Base-by-base conservation (phyloP, 1,140 invertebrate species). In the Popillia japonica region DNA sequence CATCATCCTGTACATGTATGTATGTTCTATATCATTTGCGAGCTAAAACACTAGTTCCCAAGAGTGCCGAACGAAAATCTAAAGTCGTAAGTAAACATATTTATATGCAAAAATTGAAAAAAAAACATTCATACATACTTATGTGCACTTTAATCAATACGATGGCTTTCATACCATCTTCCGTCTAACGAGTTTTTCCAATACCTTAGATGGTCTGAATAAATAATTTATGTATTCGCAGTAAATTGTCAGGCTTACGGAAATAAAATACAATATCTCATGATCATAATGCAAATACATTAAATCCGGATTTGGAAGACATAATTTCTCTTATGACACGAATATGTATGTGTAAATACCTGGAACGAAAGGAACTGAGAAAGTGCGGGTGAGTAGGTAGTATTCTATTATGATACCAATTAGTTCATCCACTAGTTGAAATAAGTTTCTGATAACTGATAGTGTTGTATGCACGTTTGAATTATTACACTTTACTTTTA, bases 281-380 rank as follows among this genome's bases (percentile, higher is more conserved):
- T 22, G 48, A 68, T 68, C 27, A 9, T 27, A 22, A 68, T 68
- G 2, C 61, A 22, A 68, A 68, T 68, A 27, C 2, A 55, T n/a
- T n/a, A 17, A 55, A 68, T 68, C 61, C 61, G 20, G 20, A 68
- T 68, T 68, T 23, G 22, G 27, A 68, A 23, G 61, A 22, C 20
- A 11, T 8, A 68, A 68, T 68, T 68, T 68, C 61, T 68, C 61
- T 68, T 27, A 10, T 68, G 61, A 68, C 61, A 68, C 61, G 61
- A 68, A 23, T 68, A 68, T 1, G 61, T 68, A 68, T 1, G 61
- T 34, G 27, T 4, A 4, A 22, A 68, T 68, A 68, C 61, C 27
- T 22, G 22, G 61, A 68, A 68, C 27, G 20, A 34, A 68, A 68
- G 61, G 22, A 68, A 27, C 48, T 55, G 48, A 55, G 48, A 55